These are phyloP conservation scores for Himalopsyche anomala DNA, from an alignment of 2,888 invertebrate species.

Conservation along the genomic window DNA sequence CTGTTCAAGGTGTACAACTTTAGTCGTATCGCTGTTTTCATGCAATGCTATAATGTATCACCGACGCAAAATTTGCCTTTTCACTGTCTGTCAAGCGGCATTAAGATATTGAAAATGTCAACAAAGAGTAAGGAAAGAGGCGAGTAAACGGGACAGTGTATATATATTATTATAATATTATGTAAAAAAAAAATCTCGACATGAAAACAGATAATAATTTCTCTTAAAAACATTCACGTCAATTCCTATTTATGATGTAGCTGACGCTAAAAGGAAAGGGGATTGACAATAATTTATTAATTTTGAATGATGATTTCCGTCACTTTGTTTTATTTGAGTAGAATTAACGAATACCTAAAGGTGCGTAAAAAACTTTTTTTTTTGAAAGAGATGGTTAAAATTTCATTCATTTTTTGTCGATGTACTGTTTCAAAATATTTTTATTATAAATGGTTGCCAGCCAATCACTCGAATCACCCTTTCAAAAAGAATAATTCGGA, in stretches of 20 bases:
- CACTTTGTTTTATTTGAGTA: not conserved
- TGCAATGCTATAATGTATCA: not conserved
- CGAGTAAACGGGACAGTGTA: not conserved
- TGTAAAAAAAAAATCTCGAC: not conserved
- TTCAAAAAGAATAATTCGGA: no score
- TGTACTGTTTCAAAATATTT: no score
- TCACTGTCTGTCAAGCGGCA: slow-evolving; percentile 31
- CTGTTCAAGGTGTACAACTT: no score
- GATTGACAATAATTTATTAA: slow-evolving; percentile 11
- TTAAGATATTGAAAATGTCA: slow-evolving; percentile 26
- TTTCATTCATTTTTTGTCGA: no score
- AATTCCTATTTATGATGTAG: not conserved
- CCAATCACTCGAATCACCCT: no score
- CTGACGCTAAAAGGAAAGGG: slow-evolving; percentile 19
- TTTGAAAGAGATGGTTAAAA: no score
- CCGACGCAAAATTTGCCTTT: slow-evolving; percentile 11
- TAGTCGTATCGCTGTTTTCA: no score
- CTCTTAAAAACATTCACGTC: not conserved
- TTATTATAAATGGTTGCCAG: no score
- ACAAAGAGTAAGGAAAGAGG: not conserved
- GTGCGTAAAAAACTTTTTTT: no score
- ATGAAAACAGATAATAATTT: not conserved
- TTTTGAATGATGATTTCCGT: not conserved
- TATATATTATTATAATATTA: not conserved
- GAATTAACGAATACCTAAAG: no score